Base-by-base conservation (phyloP, 2,888 invertebrate species). In the Hirudinaria manillensis region DNA sequence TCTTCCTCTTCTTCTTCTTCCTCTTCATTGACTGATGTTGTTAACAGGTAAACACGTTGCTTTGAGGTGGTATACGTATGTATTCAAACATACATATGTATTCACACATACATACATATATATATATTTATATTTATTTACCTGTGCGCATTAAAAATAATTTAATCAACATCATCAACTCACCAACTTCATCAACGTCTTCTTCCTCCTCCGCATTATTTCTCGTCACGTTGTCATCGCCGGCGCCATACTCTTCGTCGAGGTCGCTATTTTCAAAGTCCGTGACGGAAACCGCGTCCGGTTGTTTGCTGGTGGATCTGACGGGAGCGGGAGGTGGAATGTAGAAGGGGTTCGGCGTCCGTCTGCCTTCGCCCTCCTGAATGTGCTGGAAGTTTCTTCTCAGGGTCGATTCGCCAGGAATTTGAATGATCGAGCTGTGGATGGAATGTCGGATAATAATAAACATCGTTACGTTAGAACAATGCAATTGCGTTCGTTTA, bases 361-460 rank as follows among this genome's bases (percentile, higher is more conserved):
- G 79, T 6, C 81, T 76, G 3, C 81, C 82, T 75, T 84, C 84
- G 19, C 82, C 80, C 76, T 83, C 83, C 87, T 98, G 98, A 81
- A 98, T 94, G 86, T 96, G 94, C 85, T 96, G 95, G 89, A 99
- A 99, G 88, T 98, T 98, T 77, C 97, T 90, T 67, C 96, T 90
- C 77, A 99, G 88, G 19, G 98, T 99, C 85, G 96, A 95, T 75
- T 97, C 97, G 77, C 93, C 93, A 77, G 89, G 89, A 75, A 91
- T 91, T 85, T 93, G 93, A 80, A 97, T 92, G 82, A 97, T 95
- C 77, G 94, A 95, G 78, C 86, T 85, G 82, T 71, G 79, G 79
- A 36, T 36, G 16, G 29, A 36, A 55, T 21, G 29, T 24, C 27
- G 24, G 66, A 27, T 29, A 7, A 16, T 27, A 16, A 27, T 16